Evolutionary conservation across 1,140 invertebrate genomes (phyloP), one percentile per base, ranked within the genome.

Genomic region (Babylonia areolata): DNA sequence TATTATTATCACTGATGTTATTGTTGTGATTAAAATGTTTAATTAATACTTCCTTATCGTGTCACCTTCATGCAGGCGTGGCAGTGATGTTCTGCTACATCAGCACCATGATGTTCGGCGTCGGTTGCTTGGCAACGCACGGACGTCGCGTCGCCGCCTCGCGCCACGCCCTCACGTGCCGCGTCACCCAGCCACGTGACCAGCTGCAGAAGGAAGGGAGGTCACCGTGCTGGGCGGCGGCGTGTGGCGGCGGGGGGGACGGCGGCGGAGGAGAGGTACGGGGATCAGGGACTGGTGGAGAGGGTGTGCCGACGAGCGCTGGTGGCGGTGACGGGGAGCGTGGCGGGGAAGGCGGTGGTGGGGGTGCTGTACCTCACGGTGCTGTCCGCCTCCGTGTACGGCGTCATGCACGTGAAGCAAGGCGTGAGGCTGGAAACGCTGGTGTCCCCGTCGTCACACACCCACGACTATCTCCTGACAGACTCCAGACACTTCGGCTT

Each of bases 81-180:
- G 97, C 98, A 0, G 97, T 99, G 2, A 95, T 97, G 54, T 97
- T 99, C 90, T 98, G 98, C 3, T 99, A 99, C 94, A 91, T 99
- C 2, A 99, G 98, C 96, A 98, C 99, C 94, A 95, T 99, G 81
- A 98, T 97, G 9, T 98, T 99, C 95, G 99, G 99, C 94, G 96
- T 97, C 20, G 98, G 97, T 28, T 98, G 97, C 92, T 96, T 99
- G 86, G 97, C 97, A 0, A 95, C 99, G 84, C 97, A 97, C 79
- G 98, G 97, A 23, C 97, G 97, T 92, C 96, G 97, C 90, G 97
- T 98, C 92, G 86, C 96, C 46, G 1, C 15, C 2, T 64, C 33
- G 9, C 42, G 81, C 3, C 86, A 87, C 73, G 40, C 40, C 28
- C 12, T 78, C 31, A 84, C 86, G 6, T 87, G 86, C 81, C 15